These are phyloP conservation scores for Listronotus oregonensis DNA, from an alignment of 1,140 invertebrate genomes.

Conservation along the genomic window DNA sequence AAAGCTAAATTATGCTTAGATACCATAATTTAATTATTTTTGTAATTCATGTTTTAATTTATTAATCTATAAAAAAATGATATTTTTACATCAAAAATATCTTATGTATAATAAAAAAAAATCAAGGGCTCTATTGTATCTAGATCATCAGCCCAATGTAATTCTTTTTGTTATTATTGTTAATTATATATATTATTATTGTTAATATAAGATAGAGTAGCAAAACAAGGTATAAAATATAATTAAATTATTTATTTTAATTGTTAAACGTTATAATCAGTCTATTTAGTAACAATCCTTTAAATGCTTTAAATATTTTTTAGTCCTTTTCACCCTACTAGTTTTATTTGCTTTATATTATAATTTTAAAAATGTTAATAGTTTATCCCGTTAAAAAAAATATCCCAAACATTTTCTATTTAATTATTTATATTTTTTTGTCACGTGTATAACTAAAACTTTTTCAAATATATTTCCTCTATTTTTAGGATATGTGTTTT, in stretches of 20 bases:
- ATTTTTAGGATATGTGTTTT: background rate
- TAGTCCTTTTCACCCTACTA: background rate
- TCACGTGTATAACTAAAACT: background rate
- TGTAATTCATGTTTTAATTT: too few species aligned
- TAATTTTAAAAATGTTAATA: background rate
- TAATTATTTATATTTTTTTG: too few species aligned
- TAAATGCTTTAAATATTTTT: slow-evolving; percentile 4
- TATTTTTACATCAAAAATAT: too few species aligned
- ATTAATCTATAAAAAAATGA: too few species aligned
- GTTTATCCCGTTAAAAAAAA: too few species aligned
- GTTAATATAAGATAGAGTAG: slow-evolving; percentile 16
- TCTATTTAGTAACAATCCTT: slow-evolving; percentile 12
- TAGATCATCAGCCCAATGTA: too few species aligned
- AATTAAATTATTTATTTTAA: slow-evolving; percentile 15
- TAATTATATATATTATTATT: too few species aligned
- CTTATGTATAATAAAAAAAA: too few species aligned
- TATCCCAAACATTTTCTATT: too few species aligned
- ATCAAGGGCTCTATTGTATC: too few species aligned
- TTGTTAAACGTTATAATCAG: slow-evolving; percentile 9
- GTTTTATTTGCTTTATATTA: slow-evolving; percentile 2
- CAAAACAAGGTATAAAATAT: slow-evolving; percentile 20
- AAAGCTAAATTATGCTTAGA: background rate
- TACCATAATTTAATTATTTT: too few species aligned
- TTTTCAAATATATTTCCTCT: slow-evolving; percentile 2
- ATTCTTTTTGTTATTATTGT: slow-evolving; percentile 8